Evolutionary conservation across 1,140 invertebrate genomes (phyloP).

Genomic region (Grapholita molesta): DNA sequence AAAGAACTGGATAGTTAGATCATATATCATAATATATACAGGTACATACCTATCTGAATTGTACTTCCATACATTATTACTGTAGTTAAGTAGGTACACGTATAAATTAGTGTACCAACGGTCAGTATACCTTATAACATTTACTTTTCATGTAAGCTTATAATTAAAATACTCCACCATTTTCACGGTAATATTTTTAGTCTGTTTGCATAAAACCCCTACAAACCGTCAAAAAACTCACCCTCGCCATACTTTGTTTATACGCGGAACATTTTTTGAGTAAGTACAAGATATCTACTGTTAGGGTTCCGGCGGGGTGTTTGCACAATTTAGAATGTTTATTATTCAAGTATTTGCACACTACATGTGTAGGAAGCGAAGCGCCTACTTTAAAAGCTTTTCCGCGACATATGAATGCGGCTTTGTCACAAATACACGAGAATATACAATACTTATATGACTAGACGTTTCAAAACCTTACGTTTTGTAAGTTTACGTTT

Average conservation of each 20-base stretch:
- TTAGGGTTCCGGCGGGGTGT: conserved; percentile 23
- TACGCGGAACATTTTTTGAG: conserved; percentile 6
- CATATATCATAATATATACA: too few relatives aligned
- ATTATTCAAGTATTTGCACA: conserved; percentile 39
- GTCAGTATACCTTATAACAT: too few relatives aligned
- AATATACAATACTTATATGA: background rate
- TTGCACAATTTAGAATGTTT: conserved; percentile 50
- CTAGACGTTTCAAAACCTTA: background rate
- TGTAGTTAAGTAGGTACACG: too few relatives aligned
- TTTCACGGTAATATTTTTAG: background rate
- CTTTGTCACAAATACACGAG: background rate
- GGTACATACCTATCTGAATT: too few relatives aligned
- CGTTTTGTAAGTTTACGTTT: background rate
- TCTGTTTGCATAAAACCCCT: background rate
- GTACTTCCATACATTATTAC: too few relatives aligned
- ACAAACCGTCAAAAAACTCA: background rate
- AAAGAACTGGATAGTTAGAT: too few relatives aligned
- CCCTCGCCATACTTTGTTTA: background rate
- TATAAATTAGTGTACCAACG: too few relatives aligned
- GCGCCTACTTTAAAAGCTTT: conserved; percentile 11
- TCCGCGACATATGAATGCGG: background rate
- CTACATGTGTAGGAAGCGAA: conserved; percentile 13
- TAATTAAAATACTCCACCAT: background rate
- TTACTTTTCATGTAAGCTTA: background rate
- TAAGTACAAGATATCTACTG: background rate